Evolutionary conservation across 2,797 vertebrate genomes (phyloP), one percentile per base, ranked within the genome.

Genomic region (Cossypha dichroa): DNA sequence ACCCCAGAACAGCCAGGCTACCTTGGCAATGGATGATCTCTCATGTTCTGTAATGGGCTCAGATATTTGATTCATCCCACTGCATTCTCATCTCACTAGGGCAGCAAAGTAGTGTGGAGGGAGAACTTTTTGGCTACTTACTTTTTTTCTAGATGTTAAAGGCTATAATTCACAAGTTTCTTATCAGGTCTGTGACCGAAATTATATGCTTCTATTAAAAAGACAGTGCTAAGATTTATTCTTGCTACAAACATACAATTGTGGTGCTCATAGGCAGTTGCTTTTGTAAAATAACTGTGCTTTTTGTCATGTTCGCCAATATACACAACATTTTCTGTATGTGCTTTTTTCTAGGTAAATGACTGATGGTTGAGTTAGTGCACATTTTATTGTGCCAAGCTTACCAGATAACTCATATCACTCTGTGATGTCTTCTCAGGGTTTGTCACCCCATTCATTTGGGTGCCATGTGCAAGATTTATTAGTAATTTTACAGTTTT

Each of bases 311-410:
- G 21, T 54, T 78, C 46, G 40, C 45, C 25, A 43, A 17, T 26
- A 51, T 5, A 33, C 5, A 36, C 0, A 0, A 48, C 68, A 8
- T 40, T 62, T 88, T 86, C 38, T 34, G 3, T 17, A 11, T 4
- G 20, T 31, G 15, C 10, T 25, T 58, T 55, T 73, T 62, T n/a
- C 17, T 8, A n/a, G 22, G 38, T 49, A 26, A 58, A 40, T 25
- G 15, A 69, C 33, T 40, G n/a, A 68, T 68, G 17, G 34, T 51
- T 86, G 9, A 26, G 23, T 54, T 56, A 29, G 22, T 36, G 62
- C 43, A 46, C 2, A 2, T 73, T 81, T 84, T 72, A 58, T 33
- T 69, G 23, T 58, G 43, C 77, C 46, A 75, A 7, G 26, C 10
- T 68, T 43, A 60, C 17, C n/a, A 62, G 46, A 51, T 60, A 70